Percentiles rank a stretch among this genome's conserved stretches.
phyloP scores from a whole-genome alignment of 30 jellyfish, hydroid and myxozoan genomes.

The Aurelia aurita complex sp. Pacific region DNA sequence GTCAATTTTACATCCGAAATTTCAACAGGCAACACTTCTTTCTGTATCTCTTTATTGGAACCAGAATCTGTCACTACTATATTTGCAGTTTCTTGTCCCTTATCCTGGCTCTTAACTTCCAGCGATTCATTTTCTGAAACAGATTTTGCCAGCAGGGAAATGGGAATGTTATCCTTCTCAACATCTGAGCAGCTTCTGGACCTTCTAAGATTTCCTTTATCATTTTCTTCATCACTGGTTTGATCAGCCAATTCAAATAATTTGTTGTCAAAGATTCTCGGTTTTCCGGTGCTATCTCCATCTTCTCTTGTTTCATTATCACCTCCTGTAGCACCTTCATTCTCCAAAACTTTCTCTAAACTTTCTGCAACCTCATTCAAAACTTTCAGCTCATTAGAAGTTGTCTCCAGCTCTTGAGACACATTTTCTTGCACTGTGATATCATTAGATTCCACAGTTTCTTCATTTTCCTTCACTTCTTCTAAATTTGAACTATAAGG shows the following conservation, averaged over 20 bases:
- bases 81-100: neutral
- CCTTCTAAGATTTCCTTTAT: neutral
- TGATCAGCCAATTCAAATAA: neutral
- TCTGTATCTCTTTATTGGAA: neutral
- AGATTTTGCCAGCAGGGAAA: neutral
- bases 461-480: neutral
- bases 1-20: slow-evolving; percentile 7
- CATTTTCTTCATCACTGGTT: neutral
- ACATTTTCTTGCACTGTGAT: neutral
- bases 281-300: neutral
- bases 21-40: neutral
- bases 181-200: neutral
- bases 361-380: neutral
- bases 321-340: neutral
- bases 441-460: neutral
- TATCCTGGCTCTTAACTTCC: neutral
- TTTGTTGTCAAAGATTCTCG: slow-evolving; percentile 8
- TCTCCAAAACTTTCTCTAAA: neutral
- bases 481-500: neutral
- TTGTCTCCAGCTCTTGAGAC: neutral
- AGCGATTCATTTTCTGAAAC: neutral
- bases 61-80: neutral
- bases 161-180: neutral
- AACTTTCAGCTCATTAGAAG: neutral
- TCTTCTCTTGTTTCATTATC: neutral